Base-by-base conservation (phyloP, 1,140 invertebrate genomes). In the Drosophila elegans region DNA sequence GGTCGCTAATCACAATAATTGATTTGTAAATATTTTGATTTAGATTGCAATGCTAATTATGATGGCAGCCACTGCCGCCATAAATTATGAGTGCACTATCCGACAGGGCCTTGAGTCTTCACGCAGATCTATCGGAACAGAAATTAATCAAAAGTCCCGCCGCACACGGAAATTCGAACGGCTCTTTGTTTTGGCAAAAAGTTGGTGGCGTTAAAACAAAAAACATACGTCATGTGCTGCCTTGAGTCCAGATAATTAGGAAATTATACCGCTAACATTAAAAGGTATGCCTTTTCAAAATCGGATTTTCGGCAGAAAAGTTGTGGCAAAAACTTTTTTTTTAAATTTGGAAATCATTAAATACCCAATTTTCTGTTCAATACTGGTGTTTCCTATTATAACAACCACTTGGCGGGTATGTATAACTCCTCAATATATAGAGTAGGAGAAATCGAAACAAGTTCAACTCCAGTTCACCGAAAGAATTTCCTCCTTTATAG, bases 11-110 rank as follows among this genome's bases (percentile, higher is more conserved):
- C 80, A 86, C 53, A 79, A 88, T 88, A 86, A 88, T 86, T 86
- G 83, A 77, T 86, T 88, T 83, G 83, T 86, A 86, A 86, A 86
- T 86, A 86, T 86, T 86, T 88, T 76, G 79, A 82, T 82, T 76
- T 59, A 61, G 52, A 79, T 71, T 74, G 79, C 83, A 82, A 79
- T 81, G 68, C 60, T 81, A 86, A 85, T 85, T 86, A 66, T 64
- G 73, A 68, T 68, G 55, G 60, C 63, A 68, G 64, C 64, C 60
- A 66, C 60, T 64, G 52, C 27, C 64, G 61, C 52, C 42, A 88
- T 72, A 75, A 85, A 82, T 86, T 78, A 80, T 62, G 60, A 49
- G 36, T 52, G 64, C 48, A 49, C 41, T 56, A 34, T n/a, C 42
- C 51, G 34, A 69, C 10, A 34, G 64, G 64, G 52, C 67, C 67